Base-by-base conservation (phyloP, 2,888 invertebrate genomes). In the Melanotus villosus region DNA sequence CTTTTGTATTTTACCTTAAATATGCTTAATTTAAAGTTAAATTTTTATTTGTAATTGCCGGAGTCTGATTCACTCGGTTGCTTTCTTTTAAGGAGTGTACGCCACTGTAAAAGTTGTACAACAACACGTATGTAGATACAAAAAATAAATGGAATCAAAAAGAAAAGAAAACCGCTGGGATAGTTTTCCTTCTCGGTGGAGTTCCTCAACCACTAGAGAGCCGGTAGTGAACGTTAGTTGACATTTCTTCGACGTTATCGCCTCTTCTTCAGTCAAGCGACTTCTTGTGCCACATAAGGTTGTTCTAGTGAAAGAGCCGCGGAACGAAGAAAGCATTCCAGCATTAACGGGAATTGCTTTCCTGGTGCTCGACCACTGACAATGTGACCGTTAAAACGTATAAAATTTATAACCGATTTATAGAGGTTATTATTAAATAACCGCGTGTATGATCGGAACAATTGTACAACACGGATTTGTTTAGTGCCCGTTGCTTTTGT, bases 201-300 rank as follows among this genome's bases (percentile, higher is more conserved):
- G 74, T 73, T 74, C 75, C 72, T 72, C 60, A 60, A 60, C 70
- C 45, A 59, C 34, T 47, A 58, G 45, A 38, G 54, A 65, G 34
- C 56, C 65, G 64, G 67, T 73, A 76, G 77, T 77, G 77, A 77
- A 77, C 77, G 77, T 73, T 75, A 74, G 72, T 74, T 74, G 75
- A 73, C 71, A 76, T 71, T 77, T 74, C 73, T 65, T 68, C 62
- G 32, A 9, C 58, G 64, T 56, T 63, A 30, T 54, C 68, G 54
- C 41, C 36, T 60, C 59, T 59, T 70, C 70, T 58, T 64, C 70
- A 65, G 34, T 38, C 56, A 45, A 59, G 47, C 57, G 54, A 71
- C 67, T 65, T 65, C 71, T 68, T 56, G 34, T 41, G 12, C 23
- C 38, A 21, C 58, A 64, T 23, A n/a, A 64, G 57, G 63, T 52